Evolutionary conservation across 53 echinoderm and acorn worm genomes (phyloP), one percentile per base, ranked within the genome.

Genomic region (Paracentrotus lividus): DNA sequence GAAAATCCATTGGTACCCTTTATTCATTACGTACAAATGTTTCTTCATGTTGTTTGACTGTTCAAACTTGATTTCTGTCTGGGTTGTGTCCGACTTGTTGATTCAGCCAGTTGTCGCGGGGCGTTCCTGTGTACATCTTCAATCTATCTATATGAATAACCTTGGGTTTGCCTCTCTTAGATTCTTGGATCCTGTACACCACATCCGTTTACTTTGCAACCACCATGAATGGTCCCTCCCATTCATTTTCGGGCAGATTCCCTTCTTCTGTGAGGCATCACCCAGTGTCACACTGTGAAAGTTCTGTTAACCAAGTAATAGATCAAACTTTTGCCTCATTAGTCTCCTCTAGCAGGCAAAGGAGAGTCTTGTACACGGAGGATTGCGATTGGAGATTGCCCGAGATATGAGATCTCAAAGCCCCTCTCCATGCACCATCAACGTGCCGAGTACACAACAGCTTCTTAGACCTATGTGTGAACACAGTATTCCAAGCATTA

Each of bases 381-480:
- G 61, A 58, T 29, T 88, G 65, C 23, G 49, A 23, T 34, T 94
- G 31, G 2, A 21, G 0, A 23, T 94, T 69, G 3, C 34, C 85
- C 10, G 54, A 49, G 18, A 60, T 60, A 10, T 91, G 49, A 42
- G 23, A 24, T 24, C 61, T 56, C 52, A 66, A 32, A 20, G 55
- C 58, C 44, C 88, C 77, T 3, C 85, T 7, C 86, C 92, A 54
- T 40, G 69, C 77, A 34, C 88, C 16, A 81, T 94, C 94, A 7
- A 94, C 94, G 57, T 94, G 89, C 94, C 94, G 90, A 0, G 77
- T 76, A 43, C 94, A 94, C 6, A 89, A 42, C 31, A 94, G 59
- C 23, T 90, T 90, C 15, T 32, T 36, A 6, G 77, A 59, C 43
- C 78, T 77, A 26, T 90, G 77, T 15, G 88, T 38, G 60, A 94